Evolutionary conservation across 2,888 invertebrate genomes (phyloP), one percentile per base, ranked within the genome.

Genomic region (Rhagonycha lutea): DNA sequence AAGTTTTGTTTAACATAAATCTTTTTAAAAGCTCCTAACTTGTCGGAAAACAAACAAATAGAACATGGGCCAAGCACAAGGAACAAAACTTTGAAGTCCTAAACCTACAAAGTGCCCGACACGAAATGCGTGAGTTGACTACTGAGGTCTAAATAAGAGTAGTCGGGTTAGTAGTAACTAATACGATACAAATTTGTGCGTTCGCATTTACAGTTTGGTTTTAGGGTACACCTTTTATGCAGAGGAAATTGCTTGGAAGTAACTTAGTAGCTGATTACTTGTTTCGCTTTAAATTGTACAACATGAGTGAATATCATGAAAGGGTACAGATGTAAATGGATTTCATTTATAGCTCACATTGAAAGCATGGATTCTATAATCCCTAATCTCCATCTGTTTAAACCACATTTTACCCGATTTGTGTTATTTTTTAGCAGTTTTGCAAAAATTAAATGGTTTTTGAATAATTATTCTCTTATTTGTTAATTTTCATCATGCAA

Each of bases 181-280:
- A 69, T 24, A 29, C 28, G 47, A 70, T 72, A 76, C 76, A 73
- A 72, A 76, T 73, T 68, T 76, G 76, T 73, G 73, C 73, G 76
- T 61, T 70, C 29, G 47, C 14, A 29, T 70, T 73, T 70, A 67
- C 61, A 68, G 63, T 71, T 63, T 72, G 67, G 47, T 68, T 72
- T 26, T 24, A 67, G 75, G 70, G 71, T 69, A 63, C 61, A 74
- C 76, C 71, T 76, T n/a, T 76, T 76, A 69, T 71, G 73, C 32
- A 23, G 47, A 68, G 73, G 76, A 76, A 76, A 76, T 76, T 76
- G 73, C 76, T 73, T 74, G 76, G 76, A 76, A 74, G 73, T 76
- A 76, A 76, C 76, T 76, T 76, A 71, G 76, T 70, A 74, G 71
- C 68, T 73, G 73, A 76, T 76, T 76, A 76, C 73, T 73, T 76